Evolutionary conservation across 2,888 invertebrate genomes (phyloP), one percentile per base, ranked within the genome.

Genomic region (Aelia acuminata): DNA sequence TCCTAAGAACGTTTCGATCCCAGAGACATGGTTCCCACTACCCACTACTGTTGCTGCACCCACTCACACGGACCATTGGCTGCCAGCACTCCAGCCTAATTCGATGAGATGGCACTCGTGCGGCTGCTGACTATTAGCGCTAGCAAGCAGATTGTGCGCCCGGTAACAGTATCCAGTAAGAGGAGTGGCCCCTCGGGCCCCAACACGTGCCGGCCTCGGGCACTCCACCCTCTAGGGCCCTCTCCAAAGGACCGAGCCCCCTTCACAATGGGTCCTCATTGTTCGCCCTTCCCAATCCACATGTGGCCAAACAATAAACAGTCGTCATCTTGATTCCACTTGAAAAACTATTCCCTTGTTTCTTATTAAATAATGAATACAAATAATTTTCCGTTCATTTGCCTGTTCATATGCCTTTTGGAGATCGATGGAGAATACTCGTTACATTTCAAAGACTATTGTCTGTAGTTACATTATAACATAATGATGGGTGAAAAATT

Each of bases 221-320:
- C 39, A 13, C 70, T 35, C 13, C 80, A 80, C 43, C 43, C n/a
- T 43, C n/a, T 80, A 7, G 43, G 43, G 80, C 39, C 43, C 43
- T 13, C 80, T 80, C n/a, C n/a, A 15, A 8, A n/a, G n/a, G n/a
- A n/a, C n/a, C n/a, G n/a, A 80, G 22, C 11, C 20, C 39, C 75
- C 26, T 22, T 43, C 75, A 22, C 70, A 75, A 75, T 39, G 39
- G 39, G 2, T 43, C 22, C 4, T 80, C 80, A 47, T 80, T 80
- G 39, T 80, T 1, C 8, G 43, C 43, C 13, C 3, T 18, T 31
- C 11, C 22, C 5, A 47, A 22, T 80, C 43, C 80, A 75, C 43
- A 80, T 43, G 63, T 70, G 63, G 43, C 80, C 80, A 43, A 47
- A 39, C 80, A 80, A 80, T 47, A 80, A 80, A 70, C 63, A 80